Percentiles rank a stretch among this genome's conserved stretches.
Conservation (phyloP, 2,797 vertebrate species). For the Sebastes oblongus region DNA sequence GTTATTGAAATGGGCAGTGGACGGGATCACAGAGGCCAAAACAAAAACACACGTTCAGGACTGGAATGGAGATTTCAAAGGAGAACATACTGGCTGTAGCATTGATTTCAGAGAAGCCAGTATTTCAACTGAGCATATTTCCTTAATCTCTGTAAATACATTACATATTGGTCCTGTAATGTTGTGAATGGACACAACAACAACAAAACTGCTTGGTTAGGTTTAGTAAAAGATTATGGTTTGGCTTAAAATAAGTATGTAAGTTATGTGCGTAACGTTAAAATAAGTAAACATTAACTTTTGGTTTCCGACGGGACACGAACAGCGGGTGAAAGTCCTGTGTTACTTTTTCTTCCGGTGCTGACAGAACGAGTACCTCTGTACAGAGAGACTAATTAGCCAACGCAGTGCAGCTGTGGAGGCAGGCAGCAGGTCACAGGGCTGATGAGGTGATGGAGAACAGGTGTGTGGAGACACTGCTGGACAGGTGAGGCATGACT, state of each 20-base stretch:
- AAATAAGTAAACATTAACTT: not conserved
- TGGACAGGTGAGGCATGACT: constrained; percentile 12
- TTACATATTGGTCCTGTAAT: no score
- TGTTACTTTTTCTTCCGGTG: not conserved
- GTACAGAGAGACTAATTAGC: constrained; percentile 1
- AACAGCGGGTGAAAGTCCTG: not conserved
- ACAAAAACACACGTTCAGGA: no score
- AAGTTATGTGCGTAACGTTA: not conserved
- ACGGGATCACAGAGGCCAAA: no score
- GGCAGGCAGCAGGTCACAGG: not conserved
- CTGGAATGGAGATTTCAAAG: no score
- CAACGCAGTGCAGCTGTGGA: not conserved
- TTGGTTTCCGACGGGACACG: not conserved
- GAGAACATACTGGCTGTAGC: no score
- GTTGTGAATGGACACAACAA: no score
- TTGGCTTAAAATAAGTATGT: not conserved
- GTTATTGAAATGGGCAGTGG: no score
- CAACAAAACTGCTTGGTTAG: not conserved
- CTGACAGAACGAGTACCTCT: not conserved
- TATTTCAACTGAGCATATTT: no score
- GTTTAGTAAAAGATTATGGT: not conserved
- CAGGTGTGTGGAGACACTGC: not conserved
- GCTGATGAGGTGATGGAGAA: not conserved
- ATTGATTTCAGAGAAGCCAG: no score
- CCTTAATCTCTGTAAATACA: no score